These are phyloP conservation scores for Diplogasteroides magnus DNA, from an alignment of 1,140 invertebrate genomes.

Conservation along the genomic window DNA sequence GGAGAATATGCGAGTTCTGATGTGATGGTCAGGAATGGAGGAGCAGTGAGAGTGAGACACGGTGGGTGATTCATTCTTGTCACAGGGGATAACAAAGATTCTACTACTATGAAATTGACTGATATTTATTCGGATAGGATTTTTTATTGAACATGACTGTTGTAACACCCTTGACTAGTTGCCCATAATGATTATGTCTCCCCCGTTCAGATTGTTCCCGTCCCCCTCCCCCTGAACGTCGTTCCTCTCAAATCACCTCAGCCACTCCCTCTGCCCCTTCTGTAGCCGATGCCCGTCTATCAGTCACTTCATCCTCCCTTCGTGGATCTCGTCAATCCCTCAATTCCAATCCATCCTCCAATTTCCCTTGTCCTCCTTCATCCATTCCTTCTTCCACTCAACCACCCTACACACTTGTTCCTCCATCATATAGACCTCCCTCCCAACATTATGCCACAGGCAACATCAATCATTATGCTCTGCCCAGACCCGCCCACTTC, in stretches of 20 bases:
- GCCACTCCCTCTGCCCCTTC: conserved; percentile 27
- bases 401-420: too few relatives aligned
- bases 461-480: too few relatives aligned
- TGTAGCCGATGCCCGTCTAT: conserved; percentile 19
- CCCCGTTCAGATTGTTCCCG: conserved; percentile 13
- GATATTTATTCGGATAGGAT: conserved; percentile 4
- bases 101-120: neutral
- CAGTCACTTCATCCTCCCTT: conserved; percentile 2
- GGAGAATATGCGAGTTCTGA: neutral
- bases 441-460: too few relatives aligned
- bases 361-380: too few relatives aligned
- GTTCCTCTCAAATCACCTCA: conserved; percentile 17
- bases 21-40: neutral
- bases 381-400: too few relatives aligned
- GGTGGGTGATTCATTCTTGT: conserved; percentile 1
- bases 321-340: neutral
- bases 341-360: too few relatives aligned
- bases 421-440: too few relatives aligned
- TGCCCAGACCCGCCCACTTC: too few relatives aligned
- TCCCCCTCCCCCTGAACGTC: conserved; percentile 21
- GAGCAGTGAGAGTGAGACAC: conserved; percentile 1
- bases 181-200: neutral
- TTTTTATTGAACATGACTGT: conserved; percentile 11
- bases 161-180: neutral
- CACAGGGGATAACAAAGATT: neutral